Evolutionary conservation across 2,888 invertebrate species (phyloP), one percentile per base, ranked within the genome.

Genomic region (Poecilus cupreus): DNA sequence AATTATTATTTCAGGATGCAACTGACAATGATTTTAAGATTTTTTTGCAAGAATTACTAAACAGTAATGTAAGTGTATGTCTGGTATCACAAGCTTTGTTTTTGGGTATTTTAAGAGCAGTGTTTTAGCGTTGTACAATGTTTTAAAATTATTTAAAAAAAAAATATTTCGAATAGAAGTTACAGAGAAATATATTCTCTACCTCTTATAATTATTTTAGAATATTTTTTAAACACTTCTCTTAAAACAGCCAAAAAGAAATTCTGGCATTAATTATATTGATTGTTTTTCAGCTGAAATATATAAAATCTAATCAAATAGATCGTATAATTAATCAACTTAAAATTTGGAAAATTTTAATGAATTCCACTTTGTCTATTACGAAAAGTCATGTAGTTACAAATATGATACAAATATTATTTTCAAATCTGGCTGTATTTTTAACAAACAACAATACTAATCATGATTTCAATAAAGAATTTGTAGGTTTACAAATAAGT

Each of bases 341-440:
- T 24, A 22, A 37, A 82, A 86, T 84, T 3, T 88, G 88, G 87
- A 85, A 86, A 80, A 84, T 84, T 3, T 85, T 88, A 37, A 54
- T 88, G 49, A 81, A 84, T 26, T 85, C 87, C 22, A 85, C 85
- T 83, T 85, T 89, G 32, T 88, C 88, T 83, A 83, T 86, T 8
- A 57, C 82, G 0, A 89, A 88, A 85, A 85, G 83, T 54, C 85
- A 86, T 82, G 83, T 84, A 57, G 85, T 87, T 83, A 86, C 86
- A 68, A 83, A 83, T 64, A 82, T 81, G 13, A 51, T 89, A 11
- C 86, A 88, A 82, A 83, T 79, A 10, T 83, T 88, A 8, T 83
- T 87, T 64, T 83, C 85, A n/a, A 79, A 84, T 49, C 81, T 87
- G 54, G 54, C 85, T 3, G n/a, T 74, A 5, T 60, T 85, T 70